These are phyloP conservation scores for Thereuonema tuberculata DNA, from an alignment of 1,140 invertebrate genomes.

Conservation along the genomic window DNA sequence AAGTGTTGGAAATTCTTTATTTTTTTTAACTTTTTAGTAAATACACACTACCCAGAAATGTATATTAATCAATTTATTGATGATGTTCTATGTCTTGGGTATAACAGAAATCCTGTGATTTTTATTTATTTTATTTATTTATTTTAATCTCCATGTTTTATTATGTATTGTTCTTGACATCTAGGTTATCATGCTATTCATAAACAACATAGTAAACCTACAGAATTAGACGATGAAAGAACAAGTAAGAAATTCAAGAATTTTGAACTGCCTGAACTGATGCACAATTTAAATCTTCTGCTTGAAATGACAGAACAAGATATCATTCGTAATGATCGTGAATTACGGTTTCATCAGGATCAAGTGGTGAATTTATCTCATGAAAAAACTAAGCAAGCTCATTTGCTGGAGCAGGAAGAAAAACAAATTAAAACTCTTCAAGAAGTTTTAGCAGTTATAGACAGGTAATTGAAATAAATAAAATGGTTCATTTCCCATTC, in stretches of 20 bases:
- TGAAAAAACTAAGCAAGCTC: slow-evolving; percentile 56
- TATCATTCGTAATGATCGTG: slow-evolving; percentile 76
- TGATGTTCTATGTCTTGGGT: too few relatives aligned
- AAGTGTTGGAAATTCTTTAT: too few relatives aligned
- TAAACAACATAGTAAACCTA: slow-evolving; percentile 39
- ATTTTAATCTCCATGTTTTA: too few relatives aligned
- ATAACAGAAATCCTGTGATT: too few relatives aligned
- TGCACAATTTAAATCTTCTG: slow-evolving; percentile 80
- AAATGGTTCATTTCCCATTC: too few relatives aligned
- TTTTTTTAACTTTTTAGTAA: too few relatives aligned
- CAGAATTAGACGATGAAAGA: slow-evolving; percentile 41
- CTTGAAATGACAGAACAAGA: slow-evolving; percentile 90
- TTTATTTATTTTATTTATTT: too few relatives aligned
- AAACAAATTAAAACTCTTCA: slow-evolving; percentile 56
- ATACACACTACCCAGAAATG: too few relatives aligned
- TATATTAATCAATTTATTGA: too few relatives aligned
- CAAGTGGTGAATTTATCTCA: slow-evolving; percentile 58
- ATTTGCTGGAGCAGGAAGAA: slow-evolving; percentile 56
- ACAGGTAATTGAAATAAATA: too few relatives aligned
- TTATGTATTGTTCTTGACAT: too few relatives aligned
- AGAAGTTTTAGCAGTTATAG: slow-evolving; percentile 51
- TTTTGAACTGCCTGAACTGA: slow-evolving; percentile 68
- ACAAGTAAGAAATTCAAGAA: slow-evolving; percentile 34
- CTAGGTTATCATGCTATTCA: slow-evolving; percentile 76
- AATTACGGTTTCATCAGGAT: slow-evolving; percentile 58